These are phyloP conservation scores for Meloidogyne chitwoodi DNA, from an alignment of 1,140 invertebrate genomes.

Conservation along the genomic window DNA sequence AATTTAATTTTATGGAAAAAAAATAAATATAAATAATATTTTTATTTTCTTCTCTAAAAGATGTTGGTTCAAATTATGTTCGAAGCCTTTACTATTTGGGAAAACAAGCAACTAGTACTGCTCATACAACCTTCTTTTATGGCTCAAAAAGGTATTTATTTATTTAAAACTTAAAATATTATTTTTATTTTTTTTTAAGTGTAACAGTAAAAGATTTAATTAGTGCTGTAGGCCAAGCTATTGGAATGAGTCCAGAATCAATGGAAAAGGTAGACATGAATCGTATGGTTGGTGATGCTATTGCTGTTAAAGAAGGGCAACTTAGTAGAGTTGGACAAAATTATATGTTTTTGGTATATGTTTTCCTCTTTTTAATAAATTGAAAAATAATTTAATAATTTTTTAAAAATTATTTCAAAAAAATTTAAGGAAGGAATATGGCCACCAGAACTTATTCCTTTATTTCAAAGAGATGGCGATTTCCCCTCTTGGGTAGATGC, in stretches of 20 bases:
- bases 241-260: slow-evolving; percentile 38
- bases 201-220: slow-evolving; percentile 36
- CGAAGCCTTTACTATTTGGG: slow-evolving; percentile 41
- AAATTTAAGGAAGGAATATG: slow-evolving; percentile 35
- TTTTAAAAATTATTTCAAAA: no score
- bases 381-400: no score
- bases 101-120: slow-evolving; percentile 29
- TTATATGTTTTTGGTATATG: slow-evolving; percentile 28
- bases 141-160: slow-evolving; percentile 35
- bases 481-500: slow-evolving; percentile 47
- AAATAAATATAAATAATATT: no score
- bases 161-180: not conserved
- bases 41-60: no score
- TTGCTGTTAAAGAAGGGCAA: slow-evolving; percentile 40
- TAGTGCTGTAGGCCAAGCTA: slow-evolving; percentile 36
- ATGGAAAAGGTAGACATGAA: slow-evolving; percentile 36
- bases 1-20: not conserved
- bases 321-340: slow-evolving; percentile 32
- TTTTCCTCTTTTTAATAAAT: no score
- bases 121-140: slow-evolving; percentile 38
- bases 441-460: slow-evolving; percentile 36
- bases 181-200: slow-evolving; percentile 13
- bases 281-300: slow-evolving; percentile 40
- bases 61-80: slow-evolving; percentile 39
- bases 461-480: slow-evolving; percentile 38